Conservation (phyloP, 2,113 vertebrate genomes). For the Uropsilus gracilis region DNA sequence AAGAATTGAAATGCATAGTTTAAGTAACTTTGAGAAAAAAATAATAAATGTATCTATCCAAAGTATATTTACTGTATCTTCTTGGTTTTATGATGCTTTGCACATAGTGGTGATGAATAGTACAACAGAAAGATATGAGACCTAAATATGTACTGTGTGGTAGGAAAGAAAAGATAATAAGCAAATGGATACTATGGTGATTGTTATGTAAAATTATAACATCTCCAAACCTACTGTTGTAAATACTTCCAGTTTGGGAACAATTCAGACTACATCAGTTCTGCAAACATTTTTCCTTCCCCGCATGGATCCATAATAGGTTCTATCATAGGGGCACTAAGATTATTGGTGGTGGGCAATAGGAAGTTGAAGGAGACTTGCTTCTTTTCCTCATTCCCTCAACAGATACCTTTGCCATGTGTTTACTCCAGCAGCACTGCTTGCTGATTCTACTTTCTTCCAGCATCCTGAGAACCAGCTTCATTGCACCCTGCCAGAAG, state of each 20-base stretch:
- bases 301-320: background rate
- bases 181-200: background rate
- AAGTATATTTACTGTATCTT: background rate
- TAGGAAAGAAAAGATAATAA: background rate
- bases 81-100: background rate
- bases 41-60: conserved; percentile 24
- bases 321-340: background rate
- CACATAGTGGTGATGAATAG: background rate
- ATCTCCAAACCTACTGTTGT: background rate
- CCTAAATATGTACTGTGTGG: background rate
- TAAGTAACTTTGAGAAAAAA: background rate
- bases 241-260: rapidly evolving
- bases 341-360: background rate
- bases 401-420: background rate
- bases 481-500: too few relatives aligned
- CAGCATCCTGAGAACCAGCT: background rate
- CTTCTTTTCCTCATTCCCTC: background rate
- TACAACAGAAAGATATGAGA: background rate
- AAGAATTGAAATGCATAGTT: conserved; percentile 6
- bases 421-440: background rate
- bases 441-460: background rate
- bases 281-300: background rate
- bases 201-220: background rate
- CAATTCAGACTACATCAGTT: background rate
- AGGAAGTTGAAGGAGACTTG: background rate